These are phyloP conservation scores for Thysanoteuthis rhombus DNA, from an alignment of 2,888 invertebrate species.

Conservation along the genomic window DNA sequence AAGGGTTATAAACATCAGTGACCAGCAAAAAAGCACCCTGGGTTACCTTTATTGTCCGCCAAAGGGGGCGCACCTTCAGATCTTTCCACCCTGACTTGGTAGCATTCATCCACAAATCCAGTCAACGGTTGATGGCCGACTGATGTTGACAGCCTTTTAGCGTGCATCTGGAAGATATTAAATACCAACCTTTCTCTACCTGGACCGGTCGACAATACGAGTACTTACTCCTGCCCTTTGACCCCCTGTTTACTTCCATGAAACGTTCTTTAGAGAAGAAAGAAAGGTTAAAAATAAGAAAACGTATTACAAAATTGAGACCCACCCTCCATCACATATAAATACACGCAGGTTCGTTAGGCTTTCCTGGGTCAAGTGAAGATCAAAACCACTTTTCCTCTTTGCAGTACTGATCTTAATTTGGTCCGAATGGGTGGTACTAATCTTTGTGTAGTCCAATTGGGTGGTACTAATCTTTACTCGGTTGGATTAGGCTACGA, in stretches of 20 bases:
- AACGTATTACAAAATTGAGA: too few species aligned
- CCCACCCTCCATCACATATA: too few species aligned
- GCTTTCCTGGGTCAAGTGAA: too few species aligned
- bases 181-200: background rate
- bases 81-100: background rate
- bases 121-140: background rate
- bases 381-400: too few species aligned
- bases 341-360: too few species aligned
- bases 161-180: background rate
- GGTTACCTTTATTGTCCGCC: background rate
- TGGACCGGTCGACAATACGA: background rate
- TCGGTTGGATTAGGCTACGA: too few species aligned
- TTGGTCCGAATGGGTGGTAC: too few species aligned
- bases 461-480: too few species aligned
- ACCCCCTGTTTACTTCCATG: background rate
- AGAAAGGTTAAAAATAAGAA: too few species aligned
- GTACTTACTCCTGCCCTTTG: background rate
- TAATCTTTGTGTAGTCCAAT: too few species aligned
- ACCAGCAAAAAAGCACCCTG: background rate
- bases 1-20: background rate
- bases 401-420: too few species aligned
- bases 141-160: background rate
- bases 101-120: background rate
- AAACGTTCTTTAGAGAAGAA: background rate
- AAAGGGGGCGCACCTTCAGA: background rate